phyloP scores from a whole-genome alignment of 2,113 vertebrate genomes.

The Bagarius yarrelli region DNA sequence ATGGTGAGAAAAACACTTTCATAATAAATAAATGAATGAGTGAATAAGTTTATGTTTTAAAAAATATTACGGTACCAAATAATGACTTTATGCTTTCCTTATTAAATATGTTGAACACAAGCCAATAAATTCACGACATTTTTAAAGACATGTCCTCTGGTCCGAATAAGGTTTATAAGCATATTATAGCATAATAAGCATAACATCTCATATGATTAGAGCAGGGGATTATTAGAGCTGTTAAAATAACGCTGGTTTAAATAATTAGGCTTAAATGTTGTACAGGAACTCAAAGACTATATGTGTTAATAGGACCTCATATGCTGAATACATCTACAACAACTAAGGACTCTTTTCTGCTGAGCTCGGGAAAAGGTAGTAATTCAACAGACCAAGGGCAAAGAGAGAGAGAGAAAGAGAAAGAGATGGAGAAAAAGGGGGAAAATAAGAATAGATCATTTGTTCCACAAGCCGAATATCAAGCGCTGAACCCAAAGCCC shows the following conservation, averaged over 20 bases:
- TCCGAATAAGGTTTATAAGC: neutral
- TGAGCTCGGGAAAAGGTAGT: slow-evolving; percentile 47
- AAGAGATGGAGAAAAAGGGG: slow-evolving; percentile 32
- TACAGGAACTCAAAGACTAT: neutral
- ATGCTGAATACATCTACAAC: slow-evolving; percentile 10
- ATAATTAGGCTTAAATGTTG: neutral
- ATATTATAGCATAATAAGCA: neutral
- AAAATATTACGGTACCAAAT: neutral
- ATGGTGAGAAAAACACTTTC: no score
- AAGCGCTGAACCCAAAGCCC: slow-evolving; percentile 67
- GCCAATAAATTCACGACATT: neutral
- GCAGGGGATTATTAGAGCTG: neutral
- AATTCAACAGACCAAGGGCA: slow-evolving; percentile 60
- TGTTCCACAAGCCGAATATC: slow-evolving; percentile 59
- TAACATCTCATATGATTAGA: neutral
- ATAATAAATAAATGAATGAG: no score
- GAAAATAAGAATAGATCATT: slow-evolving; percentile 54
- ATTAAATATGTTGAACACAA: neutral
- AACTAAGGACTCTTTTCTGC: slow-evolving; percentile 26
- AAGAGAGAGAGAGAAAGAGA: slow-evolving; percentile 42
- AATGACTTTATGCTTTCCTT: neutral
- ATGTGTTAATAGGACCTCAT: neutral
- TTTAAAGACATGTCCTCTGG: neutral
- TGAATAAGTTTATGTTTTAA: neutral
- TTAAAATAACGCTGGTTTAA: slow-evolving; percentile 2